Evolutionary conservation across 2,797 vertebrate species (phyloP), one percentile per base, ranked within the genome.

Genomic region (Pseudochromis fuscus): DNA sequence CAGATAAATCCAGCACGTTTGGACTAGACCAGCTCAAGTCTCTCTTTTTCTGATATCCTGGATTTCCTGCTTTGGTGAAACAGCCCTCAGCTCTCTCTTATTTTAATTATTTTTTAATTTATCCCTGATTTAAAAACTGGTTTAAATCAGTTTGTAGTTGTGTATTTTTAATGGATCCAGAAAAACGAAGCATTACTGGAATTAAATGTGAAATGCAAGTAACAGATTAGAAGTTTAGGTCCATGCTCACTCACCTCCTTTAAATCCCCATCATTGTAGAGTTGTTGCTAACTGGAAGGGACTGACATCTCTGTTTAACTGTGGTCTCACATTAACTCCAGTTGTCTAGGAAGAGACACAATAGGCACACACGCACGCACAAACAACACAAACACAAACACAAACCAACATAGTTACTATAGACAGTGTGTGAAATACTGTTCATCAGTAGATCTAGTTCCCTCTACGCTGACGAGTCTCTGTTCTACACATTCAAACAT

Each of bases 221-320:
- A 5, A 37, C 24, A 13, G 13, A 25, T 15, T n/a, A 1, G 19
- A 9, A 46, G 23, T 31, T 40, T 2, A 37, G 4, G 16, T 58
- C 10, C 37, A 62, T 64, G 48, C 15, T 57, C 24, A 78, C 87
- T 87, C 62, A 87, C 85, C 87, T 82, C 78, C 46, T 77, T 86
- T 71, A 89, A 59, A 79, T 74, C 59, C 56, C 66, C 85, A 86
- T 78, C 50, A 44, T 44, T 57, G 59, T n/a, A 37, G 53, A 68
- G 59, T 51, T 68, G 72, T 61, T 2, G 68, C 65, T 84, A 83
- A 81, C 73, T 75, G 73, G 82, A 81, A 67, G 61, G 49, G 51
- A 67, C 42, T 58, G 71, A 66, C 82, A 83, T 85, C 64, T 77
- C 69, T 61, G 67, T 59, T 12, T 37, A 61, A 61, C 52, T 48